These are phyloP conservation scores for Hipposideros armiger DNA, from an alignment of 2,113 vertebrate genomes.

Conservation along the genomic window DNA sequence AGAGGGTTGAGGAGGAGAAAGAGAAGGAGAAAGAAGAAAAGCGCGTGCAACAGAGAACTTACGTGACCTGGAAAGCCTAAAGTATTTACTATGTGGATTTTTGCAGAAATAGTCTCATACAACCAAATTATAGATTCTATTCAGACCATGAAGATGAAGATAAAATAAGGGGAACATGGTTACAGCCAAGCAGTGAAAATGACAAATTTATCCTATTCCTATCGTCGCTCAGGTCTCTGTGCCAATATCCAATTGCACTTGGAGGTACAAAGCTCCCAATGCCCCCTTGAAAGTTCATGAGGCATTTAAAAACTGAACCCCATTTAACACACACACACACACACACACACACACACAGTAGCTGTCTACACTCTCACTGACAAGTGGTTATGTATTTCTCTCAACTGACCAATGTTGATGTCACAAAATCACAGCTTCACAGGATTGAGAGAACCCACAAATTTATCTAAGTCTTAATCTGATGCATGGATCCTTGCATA, in stretches of 20 bases:
- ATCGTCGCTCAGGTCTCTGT: not conserved
- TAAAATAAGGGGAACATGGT: not conserved
- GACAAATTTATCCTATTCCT: not conserved
- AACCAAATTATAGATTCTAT: not conserved
- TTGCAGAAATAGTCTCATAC: not conserved
- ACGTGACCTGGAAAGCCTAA: not conserved
- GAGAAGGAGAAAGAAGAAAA: not conserved
- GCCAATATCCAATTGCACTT: not conserved
- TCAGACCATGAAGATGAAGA: not conserved
- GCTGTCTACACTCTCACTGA: not conserved
- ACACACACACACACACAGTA: not conserved
- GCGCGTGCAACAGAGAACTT: not conserved
- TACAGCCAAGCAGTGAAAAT: not conserved
- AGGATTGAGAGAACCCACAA: constrained; percentile 4
- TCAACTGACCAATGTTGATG: not conserved
- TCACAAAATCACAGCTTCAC: constrained; percentile 9
- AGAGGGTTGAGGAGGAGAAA: not conserved
- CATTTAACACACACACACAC: not conserved
- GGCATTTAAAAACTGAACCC: not conserved
- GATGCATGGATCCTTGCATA: not conserved
- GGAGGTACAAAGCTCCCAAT: not conserved
- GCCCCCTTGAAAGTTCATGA: not conserved
- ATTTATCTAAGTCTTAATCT: not conserved
- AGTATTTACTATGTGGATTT: not conserved
- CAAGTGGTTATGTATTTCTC: not conserved